Conservation (phyloP, 2,888 invertebrate species). For the Drosophila phalerata region DNA sequence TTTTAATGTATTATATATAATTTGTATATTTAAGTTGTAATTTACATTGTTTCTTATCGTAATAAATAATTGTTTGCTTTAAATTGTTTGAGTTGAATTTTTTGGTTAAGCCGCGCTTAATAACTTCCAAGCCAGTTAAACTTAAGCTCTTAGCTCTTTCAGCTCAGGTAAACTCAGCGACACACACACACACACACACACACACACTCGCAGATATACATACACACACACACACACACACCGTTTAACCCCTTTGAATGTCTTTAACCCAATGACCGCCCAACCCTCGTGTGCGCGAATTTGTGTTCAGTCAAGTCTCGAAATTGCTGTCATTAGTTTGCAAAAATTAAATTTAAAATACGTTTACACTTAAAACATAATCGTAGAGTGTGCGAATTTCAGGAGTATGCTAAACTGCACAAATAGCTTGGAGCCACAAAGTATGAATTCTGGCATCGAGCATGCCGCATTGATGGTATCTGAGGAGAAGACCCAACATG, state of each 20-base stretch:
- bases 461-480: constrained; percentile 92
- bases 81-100: constrained; percentile 8
- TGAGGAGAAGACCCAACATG: constrained; percentile 92
- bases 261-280: constrained; percentile 1
- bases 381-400: constrained; percentile 88
- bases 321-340: constrained; percentile 79
- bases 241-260: constrained; percentile 11
- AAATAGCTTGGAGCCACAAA: constrained; percentile 95
- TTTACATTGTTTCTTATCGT: constrained; percentile 29
- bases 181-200: constrained; percentile 17
- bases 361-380: constrained; percentile 86
- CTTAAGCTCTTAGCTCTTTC: constrained; percentile 53
- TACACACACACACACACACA: constrained; percentile 16
- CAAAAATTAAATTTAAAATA: constrained; percentile 80
- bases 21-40: constrained; percentile 25
- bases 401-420: constrained; percentile 98
- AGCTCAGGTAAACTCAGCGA: constrained; percentile 39
- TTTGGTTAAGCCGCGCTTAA: constrained; percentile 61
- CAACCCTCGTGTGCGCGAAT: constrained; percentile 31
- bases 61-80: constrained; percentile 57
- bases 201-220: constrained; percentile 7
- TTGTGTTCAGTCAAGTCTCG: constrained; percentile 52
- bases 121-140: constrained; percentile 75
- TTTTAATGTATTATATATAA: constrained; percentile 44
- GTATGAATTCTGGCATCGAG: constrained; percentile 91